Evolutionary conservation across 2,888 invertebrate genomes (phyloP), one percentile per base, ranked within the genome.

Genomic region (Micoletzkya japonica): DNA sequence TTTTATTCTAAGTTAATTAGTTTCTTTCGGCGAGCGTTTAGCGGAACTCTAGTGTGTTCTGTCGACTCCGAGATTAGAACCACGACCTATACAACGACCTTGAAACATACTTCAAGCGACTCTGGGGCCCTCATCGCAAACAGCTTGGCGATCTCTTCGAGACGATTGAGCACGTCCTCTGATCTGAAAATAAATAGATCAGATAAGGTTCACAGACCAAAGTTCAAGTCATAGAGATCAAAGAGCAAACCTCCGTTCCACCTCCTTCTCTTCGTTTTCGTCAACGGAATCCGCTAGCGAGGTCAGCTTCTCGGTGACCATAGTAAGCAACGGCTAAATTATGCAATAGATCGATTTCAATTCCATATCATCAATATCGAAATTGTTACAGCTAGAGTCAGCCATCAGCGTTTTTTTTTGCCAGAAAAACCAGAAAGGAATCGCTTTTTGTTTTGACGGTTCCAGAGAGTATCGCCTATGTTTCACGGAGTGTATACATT

Each of bases 251-350:
- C 64, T 66, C 30, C 52, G 7, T 4, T 66, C 64, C 36, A 54
- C 36, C 10, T 66, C 64, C 10, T 28, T 32, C 2, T 20, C 52
- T 20, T 66, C 54, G 1, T 6, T 54, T 17, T n/a, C 54, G 0
- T 10, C 17, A 4, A 66, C 52, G 28, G 36, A 28, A 28, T 66
- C 64, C 2, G 64, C 6, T 28, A 66, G 54, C 4, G 36, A 36
- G 17, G 52, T 37, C 36, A 66, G 26, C 30, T 66, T 66, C 36
- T 36, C 37, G 37, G 10, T 17, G 3, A 32, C 64, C 64, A 66
- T 66, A 14, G 17, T n/a, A 17, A 54, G 64, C 34, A 66, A 37
- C 20, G 64, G 54, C 64, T 66, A 66, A 32, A n/a, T 52, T 52
- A 24, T 17, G 39, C 17, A 7, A 39, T 39, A 7, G 17, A 10